Evolutionary conservation across 2,113 vertebrate species (phyloP), one percentile per base, ranked within the genome.

Genomic region (Acanthisitta chloris): DNA sequence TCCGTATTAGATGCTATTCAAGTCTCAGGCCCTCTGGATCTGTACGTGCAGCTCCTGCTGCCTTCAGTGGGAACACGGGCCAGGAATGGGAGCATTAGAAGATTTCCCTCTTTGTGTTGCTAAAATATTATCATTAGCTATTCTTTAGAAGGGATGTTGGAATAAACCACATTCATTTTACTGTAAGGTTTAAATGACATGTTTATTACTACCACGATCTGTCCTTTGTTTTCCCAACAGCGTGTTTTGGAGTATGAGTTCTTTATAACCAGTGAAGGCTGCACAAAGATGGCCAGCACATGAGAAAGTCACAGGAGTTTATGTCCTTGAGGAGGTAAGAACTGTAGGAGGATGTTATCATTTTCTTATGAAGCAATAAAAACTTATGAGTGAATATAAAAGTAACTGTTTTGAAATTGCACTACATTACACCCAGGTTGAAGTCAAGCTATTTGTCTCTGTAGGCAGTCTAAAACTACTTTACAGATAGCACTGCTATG

Each of bases 41-140:
- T 70, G 58, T 66, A 29, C 1, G 3, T 46, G 84, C 52, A 58
- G 70, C 65, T 88, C 55, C 59, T 81, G 80, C 54, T 80, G 62
- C 76, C 79, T 93, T 89, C n/a, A 61, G 33, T 42, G 59, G 85
- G 83, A 89, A 79, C 45, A 26, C 40, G 81, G 74, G 31, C 90
- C 64, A 95, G 57, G 51, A 81, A 76, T 4, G 25, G 77, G 11
- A 93, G 36, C 12, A 12, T 59, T 71, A 74, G 31, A 57, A 62
- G 64, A 62, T 54, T 31, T 40, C 26, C 4, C n/a, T 52, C 86
- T 83, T 81, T 86, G 46, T 74, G 42, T 43, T 52, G 62, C 89
- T 89, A 34, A 91, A 91, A 88, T 94, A 80, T 81, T 71, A 90
- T 69, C 54, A 67, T 83, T 69, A 80, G 69, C 57, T 91, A 54